Evolutionary conservation across 2,797 vertebrate genomes (phyloP).

Genomic region (Cottoperca gobio): DNA sequence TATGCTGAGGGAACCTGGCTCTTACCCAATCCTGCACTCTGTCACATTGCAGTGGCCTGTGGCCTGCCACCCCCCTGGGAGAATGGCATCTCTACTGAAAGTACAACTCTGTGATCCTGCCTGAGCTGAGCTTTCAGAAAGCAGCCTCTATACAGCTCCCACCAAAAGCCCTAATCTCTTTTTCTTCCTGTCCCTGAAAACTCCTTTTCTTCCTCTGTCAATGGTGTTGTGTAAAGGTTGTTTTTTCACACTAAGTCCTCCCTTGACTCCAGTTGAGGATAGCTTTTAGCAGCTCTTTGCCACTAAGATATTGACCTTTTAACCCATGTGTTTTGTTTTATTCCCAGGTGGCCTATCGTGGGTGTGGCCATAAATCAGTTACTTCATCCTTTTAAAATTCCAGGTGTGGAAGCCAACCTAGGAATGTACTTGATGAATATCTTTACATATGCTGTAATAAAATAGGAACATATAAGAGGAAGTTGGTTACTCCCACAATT

Average conservation of each 20-base stretch:
- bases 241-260: background rate
- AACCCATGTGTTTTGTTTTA: conserved; percentile 24
- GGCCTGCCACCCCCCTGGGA: conserved; percentile 59
- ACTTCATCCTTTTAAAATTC: conserved; percentile 48
- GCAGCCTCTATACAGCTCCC: conserved; percentile 17
- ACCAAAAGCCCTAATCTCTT: conserved; percentile 30
- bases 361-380: conserved; percentile 50
- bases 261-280: background rate
- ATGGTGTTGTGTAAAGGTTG: background rate
- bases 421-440: conserved; percentile 40
- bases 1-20: conserved; percentile 35
- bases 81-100: conserved; percentile 75
- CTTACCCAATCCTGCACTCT: conserved; percentile 62
- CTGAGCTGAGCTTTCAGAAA: conserved; percentile 45
- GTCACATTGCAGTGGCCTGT: conserved; percentile 58
- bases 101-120: conserved; percentile 49
- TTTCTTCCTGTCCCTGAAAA: conserved; percentile 27
- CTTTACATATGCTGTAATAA: conserved; percentile 11
- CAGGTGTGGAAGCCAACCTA: conserved; percentile 44
- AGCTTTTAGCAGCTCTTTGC: background rate
- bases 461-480: conserved; percentile 17
- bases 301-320: conserved; percentile 45
- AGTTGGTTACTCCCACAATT: conserved; percentile 1
- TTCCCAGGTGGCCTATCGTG: conserved; percentile 44
- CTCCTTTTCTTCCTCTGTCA: background rate